Evolutionary conservation across 2,797 vertebrate species (phyloP).

Genomic region (Gymnopithys bicolor): DNA sequence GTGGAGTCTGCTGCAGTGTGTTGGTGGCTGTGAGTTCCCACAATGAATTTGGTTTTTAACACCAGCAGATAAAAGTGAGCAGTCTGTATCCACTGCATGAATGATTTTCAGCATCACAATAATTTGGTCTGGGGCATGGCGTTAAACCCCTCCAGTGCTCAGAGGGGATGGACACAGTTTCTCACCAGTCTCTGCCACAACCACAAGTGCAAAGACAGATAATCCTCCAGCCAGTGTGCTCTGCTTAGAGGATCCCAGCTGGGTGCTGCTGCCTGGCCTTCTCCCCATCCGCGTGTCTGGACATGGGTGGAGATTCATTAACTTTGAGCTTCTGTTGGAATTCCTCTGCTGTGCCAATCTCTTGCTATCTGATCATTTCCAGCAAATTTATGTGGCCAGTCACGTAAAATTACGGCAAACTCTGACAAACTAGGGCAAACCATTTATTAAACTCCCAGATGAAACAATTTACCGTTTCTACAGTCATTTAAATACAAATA

Average conservation of each 20-base stretch:
- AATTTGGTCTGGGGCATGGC: neutral
- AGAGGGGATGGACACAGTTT: neutral
- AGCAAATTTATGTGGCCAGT: conserved; percentile 53
- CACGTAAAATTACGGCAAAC: conserved; percentile 39
- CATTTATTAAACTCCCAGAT: neutral
- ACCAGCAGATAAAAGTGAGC: neutral
- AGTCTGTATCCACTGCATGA: neutral
- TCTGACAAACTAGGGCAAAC: conserved; percentile 27
- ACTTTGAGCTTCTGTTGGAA: conserved; percentile 52
- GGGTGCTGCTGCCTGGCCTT: conserved; percentile 21
- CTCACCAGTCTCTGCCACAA: neutral
- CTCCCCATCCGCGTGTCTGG: neutral
- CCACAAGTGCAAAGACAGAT: neutral
- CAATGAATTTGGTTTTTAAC: neutral
- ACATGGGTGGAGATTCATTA: conserved; percentile 44
- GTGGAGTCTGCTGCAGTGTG: neutral
- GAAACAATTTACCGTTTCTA: neutral
- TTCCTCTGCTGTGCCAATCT: conserved; percentile 52
- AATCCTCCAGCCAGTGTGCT: rapidly evolving
- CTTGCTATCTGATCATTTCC: conserved; percentile 57
- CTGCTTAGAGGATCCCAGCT: neutral
- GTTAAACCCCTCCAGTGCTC: neutral
- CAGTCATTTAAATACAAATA: neutral
- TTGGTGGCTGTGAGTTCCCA: neutral
- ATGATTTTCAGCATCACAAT: neutral